Base-by-base conservation (phyloP, 2,113 vertebrate genomes). In the Perca fluviatilis region DNA sequence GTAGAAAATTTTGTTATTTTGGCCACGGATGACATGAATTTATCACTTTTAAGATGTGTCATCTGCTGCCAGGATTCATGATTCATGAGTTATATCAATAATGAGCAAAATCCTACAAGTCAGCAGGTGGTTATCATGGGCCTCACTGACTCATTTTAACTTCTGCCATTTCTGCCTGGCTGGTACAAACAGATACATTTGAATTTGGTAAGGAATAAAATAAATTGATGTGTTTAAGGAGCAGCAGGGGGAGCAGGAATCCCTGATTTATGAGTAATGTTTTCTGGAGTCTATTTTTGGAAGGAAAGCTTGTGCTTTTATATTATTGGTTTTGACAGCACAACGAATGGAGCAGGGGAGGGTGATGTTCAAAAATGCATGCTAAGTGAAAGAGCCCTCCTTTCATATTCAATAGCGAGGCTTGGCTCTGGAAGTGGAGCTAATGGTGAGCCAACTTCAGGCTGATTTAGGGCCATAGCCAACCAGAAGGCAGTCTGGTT, bases 221-320 rank as follows among this genome's bases (percentile, higher is more conserved):
- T 11, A 78, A 60, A 77, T 12, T 49, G n/a, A 40, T 56, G 1
- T 70, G 57, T 80, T 60, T 79, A 43, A 73, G 74, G 77, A 77
- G 60, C 82, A 78, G 83, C 73, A 61, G 81, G 61, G 54, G 68
- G 53, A 75, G 25, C 12, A 80, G 62, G 72, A 61, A 66, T 81
- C 75, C 61, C 58, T 77, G 40, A 60, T 68, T 86, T 92, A 72
- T 92, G 90, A 90, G 83, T 83, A 90, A 90, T 87, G 77, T 83
- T 83, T 86, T 88, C 76, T 84, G 57, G 64, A 87, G 36, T 88
- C 88, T 90, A 79, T 89, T 89, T 93, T 89, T 89, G 79, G 86
- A 77, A 47, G 74, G 83, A 80, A 73, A 79, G 69, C 80, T 47
- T 62, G 47, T 58, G 71, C 79, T 80, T 90, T 88, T 78, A 90